Evolutionary conservation across 2,113 vertebrate species (phyloP).

Genomic region (Polyodon spathula): DNA sequence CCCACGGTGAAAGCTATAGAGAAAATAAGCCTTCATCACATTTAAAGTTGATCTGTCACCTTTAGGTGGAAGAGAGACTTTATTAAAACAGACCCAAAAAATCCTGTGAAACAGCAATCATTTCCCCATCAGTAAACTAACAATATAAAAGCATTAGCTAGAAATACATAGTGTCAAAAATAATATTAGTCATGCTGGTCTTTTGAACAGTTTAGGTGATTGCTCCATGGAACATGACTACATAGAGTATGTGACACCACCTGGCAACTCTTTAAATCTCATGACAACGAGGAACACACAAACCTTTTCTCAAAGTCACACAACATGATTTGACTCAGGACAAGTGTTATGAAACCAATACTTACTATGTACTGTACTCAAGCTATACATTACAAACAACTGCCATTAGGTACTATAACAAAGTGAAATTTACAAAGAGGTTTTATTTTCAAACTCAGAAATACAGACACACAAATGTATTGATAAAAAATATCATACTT

Average conservation of each 20-base stretch:
- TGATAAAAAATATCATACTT: neutral
- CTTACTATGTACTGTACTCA: no score
- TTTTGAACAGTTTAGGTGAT: neutral
- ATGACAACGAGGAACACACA: no score
- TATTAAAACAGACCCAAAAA: neutral
- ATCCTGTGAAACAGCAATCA: neutral
- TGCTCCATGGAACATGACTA: neutral
- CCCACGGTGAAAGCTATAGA: neutral
- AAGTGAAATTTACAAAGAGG: neutral
- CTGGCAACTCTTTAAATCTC: no score
- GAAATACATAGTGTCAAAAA: no score
- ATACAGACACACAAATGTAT: neutral
- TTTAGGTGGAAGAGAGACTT: neutral
- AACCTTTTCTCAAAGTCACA: no score
- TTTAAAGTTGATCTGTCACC: neutral
- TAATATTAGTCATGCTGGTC: neutral
- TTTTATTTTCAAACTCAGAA: neutral
- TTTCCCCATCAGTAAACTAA: neutral
- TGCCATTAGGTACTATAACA: no score
- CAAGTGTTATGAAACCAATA: no score
- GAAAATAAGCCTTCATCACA: neutral
- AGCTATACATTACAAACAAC: no score
- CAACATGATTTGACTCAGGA: no score
- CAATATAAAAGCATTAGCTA: no score
- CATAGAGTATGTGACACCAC: no score